phyloP scores from a whole-genome alignment of 2,113 vertebrate genomes.

The Burhinus bistriatus region DNA sequence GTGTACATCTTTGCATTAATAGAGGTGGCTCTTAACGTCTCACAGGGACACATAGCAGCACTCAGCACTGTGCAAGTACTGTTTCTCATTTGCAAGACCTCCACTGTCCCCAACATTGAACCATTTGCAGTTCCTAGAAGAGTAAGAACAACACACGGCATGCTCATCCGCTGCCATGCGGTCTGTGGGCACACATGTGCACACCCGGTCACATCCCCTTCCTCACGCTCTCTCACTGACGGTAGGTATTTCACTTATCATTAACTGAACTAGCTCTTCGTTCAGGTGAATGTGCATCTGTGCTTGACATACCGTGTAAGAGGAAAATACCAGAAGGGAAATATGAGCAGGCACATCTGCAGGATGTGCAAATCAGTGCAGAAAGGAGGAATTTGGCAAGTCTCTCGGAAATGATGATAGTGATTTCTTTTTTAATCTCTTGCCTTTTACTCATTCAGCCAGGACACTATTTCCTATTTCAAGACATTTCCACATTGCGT shows the following conservation, averaged over 20 bases:
- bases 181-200: fast-evolving
- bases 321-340: conserved; percentile 26
- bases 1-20: background rate
- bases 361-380: conserved; percentile 60
- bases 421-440: conserved; percentile 16
- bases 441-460: conserved; percentile 38
- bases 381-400: conserved; percentile 57
- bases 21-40: background rate
- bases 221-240: background rate
- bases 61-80: background rate
- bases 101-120: background rate
- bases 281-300: background rate
- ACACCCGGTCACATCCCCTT: background rate
- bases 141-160: fast-evolving
- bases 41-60: fast-evolving
- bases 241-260: background rate
- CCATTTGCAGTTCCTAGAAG: background rate
- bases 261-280: background rate
- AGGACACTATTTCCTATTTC: conserved; percentile 64
- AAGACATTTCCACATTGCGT: conserved; percentile 24
- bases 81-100: background rate
- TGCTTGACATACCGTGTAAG: background rate
- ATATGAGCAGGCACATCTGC: conserved; percentile 47
- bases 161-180: fast-evolving
- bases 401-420: conserved; percentile 58